A percentile compares a stretch with the other conserved stretches of the same genome.
Evolutionary conservation across 2,888 invertebrate species (phyloP).

Genomic region (Ferdinandea cuprea): DNA sequence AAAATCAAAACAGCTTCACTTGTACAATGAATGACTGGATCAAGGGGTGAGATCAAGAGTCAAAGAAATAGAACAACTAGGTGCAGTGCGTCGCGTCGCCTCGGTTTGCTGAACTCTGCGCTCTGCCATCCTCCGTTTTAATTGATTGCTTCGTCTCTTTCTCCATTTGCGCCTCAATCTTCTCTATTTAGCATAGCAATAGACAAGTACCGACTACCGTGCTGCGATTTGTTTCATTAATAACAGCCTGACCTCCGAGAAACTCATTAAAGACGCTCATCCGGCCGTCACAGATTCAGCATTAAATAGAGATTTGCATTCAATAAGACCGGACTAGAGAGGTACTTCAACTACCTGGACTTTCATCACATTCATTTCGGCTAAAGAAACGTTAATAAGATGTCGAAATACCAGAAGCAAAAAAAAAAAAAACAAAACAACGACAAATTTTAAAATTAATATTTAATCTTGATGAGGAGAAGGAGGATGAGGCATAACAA

Average conservation of each 20-base stretch:
- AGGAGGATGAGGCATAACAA: conserved; percentile 1
- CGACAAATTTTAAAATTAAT: conserved; percentile 58
- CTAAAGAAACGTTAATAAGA: conserved; percentile 50
- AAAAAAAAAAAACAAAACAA: conserved; percentile 9
- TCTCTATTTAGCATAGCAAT: neutral
- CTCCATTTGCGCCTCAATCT: neutral
- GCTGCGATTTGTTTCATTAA: conserved; percentile 61
- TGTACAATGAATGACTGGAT: neutral
- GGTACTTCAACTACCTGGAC: neutral
- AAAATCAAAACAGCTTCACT: conserved; percentile 68
- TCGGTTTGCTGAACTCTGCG: conserved; percentile 40
- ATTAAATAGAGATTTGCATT: conserved; percentile 51
- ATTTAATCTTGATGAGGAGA: conserved; percentile 61
- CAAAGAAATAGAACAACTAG: neutral
- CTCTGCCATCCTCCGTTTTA: conserved; percentile 51
- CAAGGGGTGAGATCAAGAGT: neutral
- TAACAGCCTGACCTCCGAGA: conserved; percentile 43
- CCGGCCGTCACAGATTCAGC: neutral
- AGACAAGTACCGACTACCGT: neutral
- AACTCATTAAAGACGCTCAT: conserved; percentile 60
- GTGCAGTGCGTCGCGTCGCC: no score
- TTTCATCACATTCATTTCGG: conserved; percentile 15
- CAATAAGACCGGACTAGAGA: conserved; percentile 48
- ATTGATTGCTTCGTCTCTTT: conserved; percentile 56
- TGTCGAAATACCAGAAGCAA: conserved; percentile 57